Evolutionary conservation across 2,888 invertebrate genomes (phyloP).

Genomic region (Tetanocera ferruginea): DNA sequence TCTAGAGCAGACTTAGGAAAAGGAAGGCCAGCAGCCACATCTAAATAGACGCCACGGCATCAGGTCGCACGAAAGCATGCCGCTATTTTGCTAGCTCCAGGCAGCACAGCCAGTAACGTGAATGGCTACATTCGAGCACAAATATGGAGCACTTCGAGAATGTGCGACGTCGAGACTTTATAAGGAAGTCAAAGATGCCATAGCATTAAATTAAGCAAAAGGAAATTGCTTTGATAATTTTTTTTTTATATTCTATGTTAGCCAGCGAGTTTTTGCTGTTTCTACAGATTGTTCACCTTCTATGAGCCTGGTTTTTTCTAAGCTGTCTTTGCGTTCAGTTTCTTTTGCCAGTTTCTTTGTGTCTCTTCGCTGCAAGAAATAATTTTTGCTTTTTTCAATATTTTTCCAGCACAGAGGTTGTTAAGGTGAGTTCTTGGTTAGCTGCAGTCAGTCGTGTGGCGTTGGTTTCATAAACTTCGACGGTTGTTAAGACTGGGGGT

Average conservation of each 20-base stretch:
- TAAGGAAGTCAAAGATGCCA: conserved; percentile 36
- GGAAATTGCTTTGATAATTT: conserved; percentile 44
- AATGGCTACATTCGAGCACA: not conserved
- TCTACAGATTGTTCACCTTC: not conserved
- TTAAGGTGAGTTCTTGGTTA: conserved; percentile 10
- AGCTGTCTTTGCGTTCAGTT: not conserved
- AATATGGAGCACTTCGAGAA: not conserved
- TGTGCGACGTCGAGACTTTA: conserved; percentile 2
- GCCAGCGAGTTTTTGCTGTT: not conserved
- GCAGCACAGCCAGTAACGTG: too few species aligned
- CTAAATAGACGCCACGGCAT: not conserved
- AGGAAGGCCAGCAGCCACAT: not conserved
- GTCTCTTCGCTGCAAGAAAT: conserved; percentile 9
- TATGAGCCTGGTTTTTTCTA: conserved; percentile 15
- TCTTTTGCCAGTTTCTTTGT: not conserved
- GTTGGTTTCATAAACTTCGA: not conserved
- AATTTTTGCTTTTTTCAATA: conserved; percentile 24
- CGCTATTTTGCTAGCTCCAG: not conserved
- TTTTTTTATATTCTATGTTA: conserved; percentile 6
- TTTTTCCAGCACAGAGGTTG: not conserved
- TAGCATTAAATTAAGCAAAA: conserved; percentile 45
- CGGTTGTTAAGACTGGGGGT: too few species aligned
- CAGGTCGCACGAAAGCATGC: not conserved
- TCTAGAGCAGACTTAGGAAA: not conserved
- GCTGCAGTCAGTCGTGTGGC: not conserved